These are phyloP conservation scores for Sphinx pinastri DNA, from an alignment of 2,888 invertebrate species.

Conservation along the genomic window DNA sequence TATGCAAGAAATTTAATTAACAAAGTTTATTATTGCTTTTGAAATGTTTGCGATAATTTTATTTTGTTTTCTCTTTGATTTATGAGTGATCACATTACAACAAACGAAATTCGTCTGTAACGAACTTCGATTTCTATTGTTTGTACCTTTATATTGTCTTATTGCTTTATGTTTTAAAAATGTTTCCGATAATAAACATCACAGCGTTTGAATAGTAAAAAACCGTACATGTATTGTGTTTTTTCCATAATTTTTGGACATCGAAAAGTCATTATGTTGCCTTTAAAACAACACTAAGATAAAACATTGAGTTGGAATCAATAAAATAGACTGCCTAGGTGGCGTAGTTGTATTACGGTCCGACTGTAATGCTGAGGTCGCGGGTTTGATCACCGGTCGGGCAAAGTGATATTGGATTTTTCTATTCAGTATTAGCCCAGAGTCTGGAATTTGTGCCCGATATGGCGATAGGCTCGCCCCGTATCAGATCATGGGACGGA, in stretches of 20 bases:
- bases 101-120: background rate
- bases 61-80: conserved; percentile 25
- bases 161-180: background rate
- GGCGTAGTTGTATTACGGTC: too few relatives aligned
- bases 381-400: too few relatives aligned
- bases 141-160: background rate
- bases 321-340: too few relatives aligned
- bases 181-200: background rate
- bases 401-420: too few relatives aligned
- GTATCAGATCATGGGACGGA: too few relatives aligned
- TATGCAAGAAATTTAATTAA: conserved; percentile 28
- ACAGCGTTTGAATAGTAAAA: background rate
- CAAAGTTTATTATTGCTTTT: conserved; percentile 28
- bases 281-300: too few relatives aligned
- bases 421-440: too few relatives aligned
- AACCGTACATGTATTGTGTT: background rate
- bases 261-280: background rate
- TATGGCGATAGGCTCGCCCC: too few relatives aligned
- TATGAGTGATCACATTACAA: conserved; percentile 10
- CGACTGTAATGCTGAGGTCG: too few relatives aligned
- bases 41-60: conserved; percentile 18
- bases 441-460: too few relatives aligned
- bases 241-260: background rate
- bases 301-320: too few relatives aligned
- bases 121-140: background rate